These are phyloP conservation scores for Ceratosolen solmsi DNA, from an alignment of 1,140 invertebrate genomes.

Conservation along the genomic window DNA sequence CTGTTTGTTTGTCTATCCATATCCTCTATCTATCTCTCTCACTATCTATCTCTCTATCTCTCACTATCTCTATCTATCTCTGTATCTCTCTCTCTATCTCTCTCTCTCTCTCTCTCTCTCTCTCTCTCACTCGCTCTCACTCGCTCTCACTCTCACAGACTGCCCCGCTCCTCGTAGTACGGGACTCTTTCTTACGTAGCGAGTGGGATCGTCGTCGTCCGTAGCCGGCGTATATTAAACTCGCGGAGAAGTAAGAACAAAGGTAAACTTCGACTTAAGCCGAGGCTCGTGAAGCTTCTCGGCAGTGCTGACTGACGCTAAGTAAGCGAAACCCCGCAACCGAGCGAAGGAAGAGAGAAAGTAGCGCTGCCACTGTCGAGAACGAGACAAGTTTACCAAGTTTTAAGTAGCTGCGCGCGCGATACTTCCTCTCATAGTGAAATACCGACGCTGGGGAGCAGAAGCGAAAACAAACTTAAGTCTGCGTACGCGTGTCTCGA, in stretches of 20 bases:
- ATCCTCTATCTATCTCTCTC: no score
- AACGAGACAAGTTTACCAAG: slow-evolving; percentile 68
- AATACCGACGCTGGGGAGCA: not conserved
- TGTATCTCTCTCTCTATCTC: no score
- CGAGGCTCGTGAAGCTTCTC: slow-evolving; percentile 51
- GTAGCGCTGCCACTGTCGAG: slow-evolving; percentile 43
- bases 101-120: not conserved
- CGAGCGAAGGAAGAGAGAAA: slow-evolving; percentile 22
- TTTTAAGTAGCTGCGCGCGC: slow-evolving; percentile 66
- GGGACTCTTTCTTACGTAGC: no score
- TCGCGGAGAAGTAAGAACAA: slow-evolving; percentile 62
- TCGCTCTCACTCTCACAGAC: no score
- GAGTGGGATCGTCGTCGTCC: slow-evolving; percentile 47
- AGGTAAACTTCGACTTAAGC: slow-evolving; percentile 67
- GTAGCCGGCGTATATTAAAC: slow-evolving; percentile 56
- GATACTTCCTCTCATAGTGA: slow-evolving; percentile 55
- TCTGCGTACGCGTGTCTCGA: not conserved
- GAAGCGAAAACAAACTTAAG: slow-evolving; percentile 3
- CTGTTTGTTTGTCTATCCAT: no score
- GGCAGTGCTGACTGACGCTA: slow-evolving; percentile 57
- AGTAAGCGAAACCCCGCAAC: slow-evolving; percentile 50
- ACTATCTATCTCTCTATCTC: no score
- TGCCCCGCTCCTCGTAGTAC: no score
- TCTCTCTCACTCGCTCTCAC: not conserved
- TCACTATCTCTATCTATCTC: no score